Percentiles rank a stretch among this genome's conserved stretches.
These are phyloP conservation scores for Chloroclystis v-ata DNA, from an alignment of 2,888 invertebrate species.

Conservation along the genomic window DNA sequence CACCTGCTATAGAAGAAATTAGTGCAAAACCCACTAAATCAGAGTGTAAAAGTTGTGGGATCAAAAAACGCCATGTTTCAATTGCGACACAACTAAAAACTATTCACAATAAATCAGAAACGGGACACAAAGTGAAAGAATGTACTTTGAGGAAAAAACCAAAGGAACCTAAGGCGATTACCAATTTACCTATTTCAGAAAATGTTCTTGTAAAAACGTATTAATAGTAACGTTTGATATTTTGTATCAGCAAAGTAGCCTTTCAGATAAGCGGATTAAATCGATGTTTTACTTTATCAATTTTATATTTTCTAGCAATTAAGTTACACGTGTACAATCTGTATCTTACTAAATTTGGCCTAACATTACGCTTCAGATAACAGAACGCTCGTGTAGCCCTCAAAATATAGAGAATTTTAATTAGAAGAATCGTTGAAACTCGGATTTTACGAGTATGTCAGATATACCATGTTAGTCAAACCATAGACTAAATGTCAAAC, in stretches of 20 bases:
- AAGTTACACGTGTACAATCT: no score
- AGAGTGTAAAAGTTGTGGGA: conserved; percentile 48
- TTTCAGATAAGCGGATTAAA: no score
- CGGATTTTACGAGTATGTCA: no score
- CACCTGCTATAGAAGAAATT: conserved; percentile 31
- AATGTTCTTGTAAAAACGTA: conserved; percentile 67
- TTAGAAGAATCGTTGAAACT: no score
- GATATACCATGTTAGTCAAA: no score
- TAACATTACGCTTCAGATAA: no score
- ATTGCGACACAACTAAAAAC: conserved; percentile 64
- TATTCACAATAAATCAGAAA: conserved; percentile 69
- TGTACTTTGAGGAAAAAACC: conserved; percentile 60
- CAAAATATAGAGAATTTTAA: no score
- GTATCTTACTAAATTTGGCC: no score
- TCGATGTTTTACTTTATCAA: background rate
- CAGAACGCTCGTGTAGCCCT: no score
- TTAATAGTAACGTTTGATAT: conserved; percentile 25
- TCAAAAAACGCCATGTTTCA: conserved; percentile 60
- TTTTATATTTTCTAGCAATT: no score
- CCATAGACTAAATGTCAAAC: no score
- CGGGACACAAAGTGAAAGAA: conserved; percentile 61
- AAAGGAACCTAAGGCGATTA: conserved; percentile 48
- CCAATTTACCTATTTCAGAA: conserved; percentile 55
- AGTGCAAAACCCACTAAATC: conserved; percentile 31
- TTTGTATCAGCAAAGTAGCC: background rate